Percentiles rank a stretch among this genome's conserved stretches.
Evolutionary conservation across 2,797 vertebrate species (phyloP).

Genomic region (Pseudopleuronectes americanus): DNA sequence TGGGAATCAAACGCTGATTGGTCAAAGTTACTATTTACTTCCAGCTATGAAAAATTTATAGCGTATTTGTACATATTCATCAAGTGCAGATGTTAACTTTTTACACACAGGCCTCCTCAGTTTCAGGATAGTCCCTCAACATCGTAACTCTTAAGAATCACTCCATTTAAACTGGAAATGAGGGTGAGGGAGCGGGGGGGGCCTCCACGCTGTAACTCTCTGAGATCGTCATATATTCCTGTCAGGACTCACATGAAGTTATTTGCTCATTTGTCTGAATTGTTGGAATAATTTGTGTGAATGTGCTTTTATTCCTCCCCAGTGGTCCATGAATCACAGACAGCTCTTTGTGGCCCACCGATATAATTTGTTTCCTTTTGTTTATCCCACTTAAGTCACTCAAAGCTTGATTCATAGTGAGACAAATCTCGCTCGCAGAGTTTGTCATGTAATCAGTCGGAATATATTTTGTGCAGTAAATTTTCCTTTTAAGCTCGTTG

Average conservation of each 20-base stretch:
- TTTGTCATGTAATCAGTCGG: slow-evolving; percentile 55
- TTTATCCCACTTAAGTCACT: slow-evolving; percentile 69
- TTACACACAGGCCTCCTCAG: slow-evolving; percentile 67
- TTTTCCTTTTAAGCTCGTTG: slow-evolving; percentile 41
- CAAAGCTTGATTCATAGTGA: slow-evolving; percentile 69
- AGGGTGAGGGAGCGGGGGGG: not conserved
- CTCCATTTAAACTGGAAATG: slow-evolving; percentile 70
- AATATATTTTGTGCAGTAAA: slow-evolving; percentile 48
- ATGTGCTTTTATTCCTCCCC: slow-evolving; percentile 78
- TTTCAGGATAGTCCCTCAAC: slow-evolving; percentile 61
- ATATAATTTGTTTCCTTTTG: slow-evolving; percentile 69
- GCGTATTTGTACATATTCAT: slow-evolving; percentile 68
- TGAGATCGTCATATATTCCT: slow-evolving; percentile 70
- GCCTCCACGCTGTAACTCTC: slow-evolving; percentile 52
- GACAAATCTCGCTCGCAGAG: slow-evolving; percentile 57
- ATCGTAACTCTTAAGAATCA: slow-evolving; percentile 74
- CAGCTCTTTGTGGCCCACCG: slow-evolving; percentile 70
- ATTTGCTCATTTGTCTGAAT: slow-evolving; percentile 81
- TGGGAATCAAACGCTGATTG: slow-evolving; percentile 64
- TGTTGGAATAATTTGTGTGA: slow-evolving; percentile 80
- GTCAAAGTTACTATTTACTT: slow-evolving; percentile 63
- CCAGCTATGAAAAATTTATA: slow-evolving; percentile 50
- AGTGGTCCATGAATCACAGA: slow-evolving; percentile 77
- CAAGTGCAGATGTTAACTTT: slow-evolving; percentile 69
- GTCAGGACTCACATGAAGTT: slow-evolving; percentile 75